Evolutionary conservation across 2,797 vertebrate species (phyloP).

Genomic region (Melanogrammus aeglefinus): DNA sequence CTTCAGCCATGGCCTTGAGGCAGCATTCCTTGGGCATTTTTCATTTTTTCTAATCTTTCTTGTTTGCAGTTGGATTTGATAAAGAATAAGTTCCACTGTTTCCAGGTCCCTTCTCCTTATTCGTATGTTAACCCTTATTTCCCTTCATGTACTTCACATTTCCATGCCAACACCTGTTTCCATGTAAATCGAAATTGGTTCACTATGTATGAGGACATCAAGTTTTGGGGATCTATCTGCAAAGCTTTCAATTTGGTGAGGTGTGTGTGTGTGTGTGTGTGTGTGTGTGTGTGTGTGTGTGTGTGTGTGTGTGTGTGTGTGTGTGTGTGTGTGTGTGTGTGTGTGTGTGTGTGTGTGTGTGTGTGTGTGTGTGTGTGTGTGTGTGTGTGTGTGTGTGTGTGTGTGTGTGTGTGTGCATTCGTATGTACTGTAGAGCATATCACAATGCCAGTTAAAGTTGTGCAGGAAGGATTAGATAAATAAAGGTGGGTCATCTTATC

Average conservation of each 20-base stretch:
- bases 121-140: neutral
- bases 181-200: neutral
- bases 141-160: slow-evolving; percentile 10
- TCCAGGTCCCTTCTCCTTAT: neutral
- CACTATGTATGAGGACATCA: neutral
- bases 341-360: neutral
- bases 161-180: slow-evolving; percentile 27
- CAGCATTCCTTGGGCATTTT: slow-evolving; percentile 16
- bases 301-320: neutral
- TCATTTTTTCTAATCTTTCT: neutral
- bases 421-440: slow-evolving; percentile 14
- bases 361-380: neutral
- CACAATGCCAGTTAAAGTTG: slow-evolving; percentile 37
- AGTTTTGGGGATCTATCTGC: neutral
- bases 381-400: neutral
- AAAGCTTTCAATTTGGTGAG: neutral
- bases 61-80: slow-evolving; percentile 30
- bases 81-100: neutral
- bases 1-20: slow-evolving; percentile 36
- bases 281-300: neutral
- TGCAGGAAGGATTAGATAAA: slow-evolving; percentile 49
- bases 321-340: neutral
- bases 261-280: neutral
- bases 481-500: slow-evolving; percentile 50
- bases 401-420: neutral